Evolutionary conservation across 2,113 vertebrate genomes (phyloP).

Genomic region (Alethe castanea): DNA sequence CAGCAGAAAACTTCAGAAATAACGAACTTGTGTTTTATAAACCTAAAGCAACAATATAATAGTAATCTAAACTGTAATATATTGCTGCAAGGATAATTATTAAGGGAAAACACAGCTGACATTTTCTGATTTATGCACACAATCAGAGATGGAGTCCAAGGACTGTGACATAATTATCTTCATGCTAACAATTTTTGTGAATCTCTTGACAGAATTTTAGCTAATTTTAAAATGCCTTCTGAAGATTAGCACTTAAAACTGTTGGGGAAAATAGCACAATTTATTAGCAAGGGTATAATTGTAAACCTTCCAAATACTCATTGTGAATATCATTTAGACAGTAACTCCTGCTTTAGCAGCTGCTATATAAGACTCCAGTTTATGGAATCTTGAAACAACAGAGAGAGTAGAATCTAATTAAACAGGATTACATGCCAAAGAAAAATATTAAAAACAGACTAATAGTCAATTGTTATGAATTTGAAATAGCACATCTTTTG

Average conservation of each 20-base stretch:
- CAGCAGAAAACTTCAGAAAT: slow-evolving; percentile 70
- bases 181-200: slow-evolving; percentile 83
- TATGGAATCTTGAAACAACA: slow-evolving; percentile 85
- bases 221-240: slow-evolving; percentile 85
- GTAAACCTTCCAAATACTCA: slow-evolving; percentile 83
- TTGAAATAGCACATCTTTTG: slow-evolving; percentile 63
- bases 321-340: slow-evolving; percentile 84
- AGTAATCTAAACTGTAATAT: slow-evolving; percentile 73
- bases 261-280: slow-evolving; percentile 82
- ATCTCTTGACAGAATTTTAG: slow-evolving; percentile 85
- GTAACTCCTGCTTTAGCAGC: slow-evolving; percentile 81
- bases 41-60: slow-evolving; percentile 70
- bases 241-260: slow-evolving; percentile 83
- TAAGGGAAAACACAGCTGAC: slow-evolving; percentile 83
- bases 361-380: slow-evolving; percentile 82
- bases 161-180: slow-evolving; percentile 84
- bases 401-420: slow-evolving; percentile 83
- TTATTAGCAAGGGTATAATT: slow-evolving; percentile 88
- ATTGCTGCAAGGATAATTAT: slow-evolving; percentile 77
- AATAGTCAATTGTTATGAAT: slow-evolving; percentile 78
- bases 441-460: slow-evolving; percentile 85
- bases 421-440: slow-evolving; percentile 82
- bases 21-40: slow-evolving; percentile 69
- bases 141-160: slow-evolving; percentile 83
- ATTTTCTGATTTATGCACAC: slow-evolving; percentile 82